Conservation (phyloP, 2,888 invertebrate genomes). For the Spisula subtruncata region DNA sequence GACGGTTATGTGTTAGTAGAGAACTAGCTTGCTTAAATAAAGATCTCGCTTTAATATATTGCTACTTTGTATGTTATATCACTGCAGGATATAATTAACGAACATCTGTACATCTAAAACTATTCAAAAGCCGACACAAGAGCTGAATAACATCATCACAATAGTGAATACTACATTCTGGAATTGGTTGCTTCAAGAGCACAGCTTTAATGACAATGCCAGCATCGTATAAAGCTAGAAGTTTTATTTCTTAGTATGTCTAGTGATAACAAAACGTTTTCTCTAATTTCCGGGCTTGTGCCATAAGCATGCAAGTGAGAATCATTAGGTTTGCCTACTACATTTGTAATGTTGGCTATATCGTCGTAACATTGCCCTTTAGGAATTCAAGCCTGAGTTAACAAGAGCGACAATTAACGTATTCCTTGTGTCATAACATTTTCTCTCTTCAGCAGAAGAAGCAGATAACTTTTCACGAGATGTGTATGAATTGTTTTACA, state of each 20-base stretch:
- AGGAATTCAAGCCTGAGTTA: not conserved
- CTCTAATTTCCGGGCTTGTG: not conserved
- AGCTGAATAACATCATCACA: not conserved
- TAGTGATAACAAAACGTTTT: not conserved
- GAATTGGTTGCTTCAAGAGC: not conserved
- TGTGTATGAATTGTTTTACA: not conserved
- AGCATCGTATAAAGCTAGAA: not conserved
- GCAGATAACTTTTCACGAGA: conserved; percentile 15
- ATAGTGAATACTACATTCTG: not conserved
- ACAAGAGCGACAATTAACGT: not conserved
- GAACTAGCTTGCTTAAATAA: no score
- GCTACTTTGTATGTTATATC: not conserved
- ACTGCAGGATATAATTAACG: not conserved
- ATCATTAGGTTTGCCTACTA: not conserved
- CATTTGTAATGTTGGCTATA: not conserved
- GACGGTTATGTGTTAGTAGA: no score
- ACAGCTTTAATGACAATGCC: not conserved
- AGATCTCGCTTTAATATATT: no score
- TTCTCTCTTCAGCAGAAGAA: conserved; percentile 25
- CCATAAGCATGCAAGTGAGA: not conserved
- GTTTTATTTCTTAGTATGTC: not conserved
- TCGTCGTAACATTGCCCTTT: not conserved
- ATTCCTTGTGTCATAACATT: not conserved
- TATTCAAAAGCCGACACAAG: not conserved
- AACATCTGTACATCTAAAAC: not conserved